Evolutionary conservation across 2,113 vertebrate genomes (phyloP).

Genomic region (Lamprotornis superbus): DNA sequence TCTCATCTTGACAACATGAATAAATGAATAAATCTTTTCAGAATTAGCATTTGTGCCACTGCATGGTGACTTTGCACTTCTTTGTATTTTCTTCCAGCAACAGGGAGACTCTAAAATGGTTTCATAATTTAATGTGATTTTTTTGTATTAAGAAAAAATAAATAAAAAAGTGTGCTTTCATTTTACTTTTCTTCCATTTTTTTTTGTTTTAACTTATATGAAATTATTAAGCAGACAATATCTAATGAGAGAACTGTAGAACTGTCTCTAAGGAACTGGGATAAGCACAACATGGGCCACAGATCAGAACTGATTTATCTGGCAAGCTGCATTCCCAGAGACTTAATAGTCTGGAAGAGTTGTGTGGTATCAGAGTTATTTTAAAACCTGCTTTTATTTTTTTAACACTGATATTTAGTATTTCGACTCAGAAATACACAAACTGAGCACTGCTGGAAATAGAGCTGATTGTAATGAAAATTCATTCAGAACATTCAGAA

Average conservation of each 20-base stretch:
- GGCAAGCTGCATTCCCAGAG: not conserved
- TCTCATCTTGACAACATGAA: not conserved
- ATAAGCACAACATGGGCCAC: not conserved
- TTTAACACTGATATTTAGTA: not conserved
- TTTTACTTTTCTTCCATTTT: too few species aligned
- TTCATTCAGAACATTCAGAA: not conserved
- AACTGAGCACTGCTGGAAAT: not conserved
- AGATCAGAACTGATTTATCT: not conserved
- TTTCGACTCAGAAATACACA: not conserved
- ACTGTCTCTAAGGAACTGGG: not conserved
- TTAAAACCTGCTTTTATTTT: not conserved
- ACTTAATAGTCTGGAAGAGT: not conserved
- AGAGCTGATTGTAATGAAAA: not conserved
- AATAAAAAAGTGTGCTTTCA: fast-evolving
- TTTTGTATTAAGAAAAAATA: not conserved
- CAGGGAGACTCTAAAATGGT: not conserved
- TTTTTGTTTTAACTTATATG: too few species aligned
- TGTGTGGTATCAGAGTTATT: not conserved
- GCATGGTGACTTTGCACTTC: not conserved
- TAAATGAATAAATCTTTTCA: not conserved
- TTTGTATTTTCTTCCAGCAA: not conserved
- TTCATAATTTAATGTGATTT: not conserved
- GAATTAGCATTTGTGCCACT: not conserved
- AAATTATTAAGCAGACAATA: not conserved
- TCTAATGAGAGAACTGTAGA: not conserved